Conservation (phyloP, 2,888 invertebrate genomes). For the Temnothorax rugatulus region DNA sequence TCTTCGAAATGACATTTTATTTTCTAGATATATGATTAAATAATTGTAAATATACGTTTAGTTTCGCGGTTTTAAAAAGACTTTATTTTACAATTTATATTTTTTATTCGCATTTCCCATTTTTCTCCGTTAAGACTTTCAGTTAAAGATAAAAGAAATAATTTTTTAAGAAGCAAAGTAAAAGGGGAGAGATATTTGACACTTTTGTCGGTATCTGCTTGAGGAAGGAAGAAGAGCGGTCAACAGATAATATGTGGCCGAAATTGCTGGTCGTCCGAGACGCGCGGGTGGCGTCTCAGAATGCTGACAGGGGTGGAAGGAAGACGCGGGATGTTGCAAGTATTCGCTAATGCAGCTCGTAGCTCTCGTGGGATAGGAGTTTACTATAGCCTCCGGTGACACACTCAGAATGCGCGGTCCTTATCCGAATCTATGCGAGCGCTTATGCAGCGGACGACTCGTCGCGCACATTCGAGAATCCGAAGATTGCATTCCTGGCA, state of each 20-base stretch:
- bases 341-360: conserved; percentile 83
- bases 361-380: conserved; percentile 76
- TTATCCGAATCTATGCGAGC: conserved; percentile 82
- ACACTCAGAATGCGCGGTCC: conserved; percentile 80
- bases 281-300: conserved; percentile 70
- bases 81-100: background rate
- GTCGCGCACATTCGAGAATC: conserved; percentile 78
- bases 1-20: background rate
- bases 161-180: background rate
- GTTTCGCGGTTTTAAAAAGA: too few relatives aligned
- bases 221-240: conserved; percentile 47
- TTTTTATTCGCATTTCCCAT: background rate
- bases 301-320: conserved; percentile 69
- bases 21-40: background rate
- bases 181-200: conserved; percentile 1
- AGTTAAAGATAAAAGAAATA: background rate
- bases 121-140: background rate
- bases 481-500: conserved; percentile 83
- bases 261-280: conserved; percentile 68
- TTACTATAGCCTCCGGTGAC: conserved; percentile 77
- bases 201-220: background rate
- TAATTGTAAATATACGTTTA: background rate
- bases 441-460: conserved; percentile 69
- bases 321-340: conserved; percentile 71
- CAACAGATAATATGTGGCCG: conserved; percentile 71